phyloP scores from a whole-genome alignment of 1,140 invertebrate species.

The Bombyx mandarina region DNA sequence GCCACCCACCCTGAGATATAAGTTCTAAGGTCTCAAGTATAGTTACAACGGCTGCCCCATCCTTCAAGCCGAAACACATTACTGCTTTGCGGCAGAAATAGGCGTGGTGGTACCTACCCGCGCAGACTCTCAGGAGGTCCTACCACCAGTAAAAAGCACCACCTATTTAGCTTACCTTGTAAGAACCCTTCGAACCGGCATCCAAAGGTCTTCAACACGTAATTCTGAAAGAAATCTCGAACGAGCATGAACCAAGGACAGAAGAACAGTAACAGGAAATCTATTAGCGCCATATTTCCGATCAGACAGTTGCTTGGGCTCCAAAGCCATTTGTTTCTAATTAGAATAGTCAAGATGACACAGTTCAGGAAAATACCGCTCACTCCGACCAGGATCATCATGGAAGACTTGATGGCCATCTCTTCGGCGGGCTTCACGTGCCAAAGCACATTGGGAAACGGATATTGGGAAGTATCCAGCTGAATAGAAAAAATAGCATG shows the following conservation, averaged over 20 bases:
- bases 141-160: too few relatives aligned
- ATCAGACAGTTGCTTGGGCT: constrained; percentile 87
- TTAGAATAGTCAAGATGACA: constrained; percentile 78
- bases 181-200: constrained; percentile 80
- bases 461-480: constrained; percentile 55
- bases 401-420: constrained; percentile 74
- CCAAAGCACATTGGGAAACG: constrained; percentile 77
- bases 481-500: constrained; percentile 11
- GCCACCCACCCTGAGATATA: too few relatives aligned
- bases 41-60: too few relatives aligned
- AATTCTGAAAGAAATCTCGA: constrained; percentile 82
- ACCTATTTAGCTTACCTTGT: constrained; percentile 68
- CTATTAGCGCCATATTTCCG: constrained; percentile 83
- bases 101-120: too few relatives aligned
- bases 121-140: too few relatives aligned
- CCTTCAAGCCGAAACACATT: too few relatives aligned
- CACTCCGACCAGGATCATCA: constrained; percentile 75
- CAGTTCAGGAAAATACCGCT: constrained; percentile 81
- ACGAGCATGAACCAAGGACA: constrained; percentile 81
- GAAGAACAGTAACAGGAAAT: constrained; percentile 80
- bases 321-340: constrained; percentile 76
- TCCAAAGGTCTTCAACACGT: constrained; percentile 77
- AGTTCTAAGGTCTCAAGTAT: too few relatives aligned
- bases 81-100: too few relatives aligned
- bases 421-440: constrained; percentile 70